Percentiles rank a stretch among this genome's conserved stretches.
These are phyloP conservation scores for Polyploca ridens DNA, from an alignment of 2,888 invertebrate genomes.

Conservation along the genomic window DNA sequence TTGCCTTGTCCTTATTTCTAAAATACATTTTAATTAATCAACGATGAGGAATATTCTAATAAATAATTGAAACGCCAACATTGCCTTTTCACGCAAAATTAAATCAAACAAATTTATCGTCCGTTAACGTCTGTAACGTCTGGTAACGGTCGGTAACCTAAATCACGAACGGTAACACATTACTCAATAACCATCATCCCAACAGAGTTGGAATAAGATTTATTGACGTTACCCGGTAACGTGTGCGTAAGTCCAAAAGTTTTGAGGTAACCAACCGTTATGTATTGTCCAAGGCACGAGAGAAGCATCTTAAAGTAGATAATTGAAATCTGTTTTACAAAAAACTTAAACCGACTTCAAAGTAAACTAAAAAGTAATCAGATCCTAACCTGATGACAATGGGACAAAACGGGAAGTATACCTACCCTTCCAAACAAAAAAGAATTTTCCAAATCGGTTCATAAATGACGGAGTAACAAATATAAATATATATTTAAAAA, in stretches of 20 bases:
- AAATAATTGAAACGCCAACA: not conserved
- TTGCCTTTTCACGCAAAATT: slow-evolving; percentile 34
- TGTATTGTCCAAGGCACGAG: slow-evolving; percentile 23
- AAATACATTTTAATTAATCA: too few species aligned
- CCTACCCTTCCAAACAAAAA: too few species aligned
- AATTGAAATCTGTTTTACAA: not conserved
- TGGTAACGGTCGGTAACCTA: slow-evolving; percentile 31
- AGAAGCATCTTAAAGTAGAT: not conserved
- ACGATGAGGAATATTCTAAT: not conserved
- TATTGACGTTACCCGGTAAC: slow-evolving; percentile 55
- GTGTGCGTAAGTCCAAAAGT: slow-evolving; percentile 54
- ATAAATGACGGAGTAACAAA: too few species aligned
- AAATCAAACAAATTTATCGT: slow-evolving; percentile 37
- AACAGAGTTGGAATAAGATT: slow-evolving; percentile 52
- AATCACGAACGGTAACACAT: slow-evolving; percentile 49
- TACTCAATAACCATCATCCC: slow-evolving; percentile 58
- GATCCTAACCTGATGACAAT: too few species aligned
- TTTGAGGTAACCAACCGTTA: slow-evolving; percentile 47
- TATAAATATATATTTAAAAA: too few species aligned
- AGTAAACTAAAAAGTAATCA: too few species aligned
- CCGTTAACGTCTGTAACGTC: slow-evolving; percentile 25
- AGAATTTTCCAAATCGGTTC: too few species aligned
- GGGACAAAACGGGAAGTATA: too few species aligned
- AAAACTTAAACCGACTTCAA: too few species aligned
- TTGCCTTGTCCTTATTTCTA: too few species aligned